Conservation (phyloP, 1,140 invertebrate genomes). For the Philotrypesis tridentata region DNA sequence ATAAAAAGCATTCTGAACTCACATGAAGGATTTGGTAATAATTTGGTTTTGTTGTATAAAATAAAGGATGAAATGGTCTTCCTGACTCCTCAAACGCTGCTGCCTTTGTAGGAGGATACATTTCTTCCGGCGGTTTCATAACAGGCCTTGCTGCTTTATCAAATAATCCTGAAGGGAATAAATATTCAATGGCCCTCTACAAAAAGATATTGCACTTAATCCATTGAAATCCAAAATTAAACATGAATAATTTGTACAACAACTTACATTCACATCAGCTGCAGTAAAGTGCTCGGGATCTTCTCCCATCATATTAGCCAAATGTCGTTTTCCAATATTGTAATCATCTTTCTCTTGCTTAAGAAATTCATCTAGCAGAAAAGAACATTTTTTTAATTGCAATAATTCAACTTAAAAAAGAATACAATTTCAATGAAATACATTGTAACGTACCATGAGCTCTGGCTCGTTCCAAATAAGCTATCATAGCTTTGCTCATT, state of each 20-base stretch:
- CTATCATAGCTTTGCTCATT: constrained; percentile 89
- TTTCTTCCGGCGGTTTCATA: constrained; percentile 89
- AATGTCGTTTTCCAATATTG: constrained; percentile 92
- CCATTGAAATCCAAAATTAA: background rate
- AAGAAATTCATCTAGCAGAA: constrained; percentile 85
- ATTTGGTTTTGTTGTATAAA: constrained; percentile 91
- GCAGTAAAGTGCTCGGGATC: constrained; percentile 91
- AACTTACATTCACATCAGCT: constrained; percentile 87
- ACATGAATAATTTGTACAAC: constrained; percentile 27
- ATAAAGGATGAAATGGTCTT: constrained; percentile 90
- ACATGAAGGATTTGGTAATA: constrained; percentile 90
- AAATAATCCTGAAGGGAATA: constrained; percentile 93
- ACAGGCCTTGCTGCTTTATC: constrained; percentile 86
- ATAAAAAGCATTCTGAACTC: constrained; percentile 57
- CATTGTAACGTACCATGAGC: constrained; percentile 78
- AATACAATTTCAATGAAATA: background rate
- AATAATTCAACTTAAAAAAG: background rate
- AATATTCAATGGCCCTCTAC: constrained; percentile 91
- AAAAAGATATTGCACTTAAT: no score
- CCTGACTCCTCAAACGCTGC: constrained; percentile 93
- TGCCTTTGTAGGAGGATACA: constrained; percentile 89
- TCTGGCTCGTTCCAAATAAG: constrained; percentile 87
- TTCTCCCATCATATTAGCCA: constrained; percentile 99
- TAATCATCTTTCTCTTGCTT: constrained; percentile 87
- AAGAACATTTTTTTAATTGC: constrained; percentile 31